Evolutionary conservation across 2,113 vertebrate species (phyloP).

Genomic region (Gasterosteus aculeatus): DNA sequence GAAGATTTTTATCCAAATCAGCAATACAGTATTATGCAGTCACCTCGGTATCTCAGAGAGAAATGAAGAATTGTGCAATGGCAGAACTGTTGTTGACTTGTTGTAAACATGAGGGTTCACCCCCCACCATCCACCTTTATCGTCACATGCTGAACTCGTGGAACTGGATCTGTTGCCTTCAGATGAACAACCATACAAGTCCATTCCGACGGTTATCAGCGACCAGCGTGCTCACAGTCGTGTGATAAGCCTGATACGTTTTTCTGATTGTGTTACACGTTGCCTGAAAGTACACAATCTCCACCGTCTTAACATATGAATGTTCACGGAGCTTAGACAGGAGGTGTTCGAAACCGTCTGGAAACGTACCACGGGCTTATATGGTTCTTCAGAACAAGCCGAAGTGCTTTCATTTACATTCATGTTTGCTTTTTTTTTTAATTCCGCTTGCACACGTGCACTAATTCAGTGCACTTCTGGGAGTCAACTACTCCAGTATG

Average conservation of each 20-base stretch:
- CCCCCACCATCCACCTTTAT: conserved; percentile 31
- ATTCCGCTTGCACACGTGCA: conserved; percentile 33
- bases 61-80: conserved; percentile 61
- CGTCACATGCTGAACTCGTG: conserved; percentile 31
- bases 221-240: conserved; percentile 24
- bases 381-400: conserved; percentile 47
- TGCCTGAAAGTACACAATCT: conserved; percentile 63
- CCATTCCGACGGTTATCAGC: conserved; percentile 27
- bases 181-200: conserved; percentile 47
- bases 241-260: conserved; percentile 24
- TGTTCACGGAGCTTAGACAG: conserved; percentile 65
- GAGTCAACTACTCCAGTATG: background rate
- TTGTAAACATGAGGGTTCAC: conserved; percentile 42
- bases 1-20: conserved; percentile 69
- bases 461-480: conserved; percentile 9
- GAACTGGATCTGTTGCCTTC: conserved; percentile 55
- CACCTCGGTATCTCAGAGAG: conserved; percentile 70
- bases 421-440: background rate
- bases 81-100: conserved; percentile 48
- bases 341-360: conserved; percentile 31
- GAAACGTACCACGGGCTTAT: conserved; percentile 38
- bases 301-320: conserved; percentile 70
- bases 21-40: conserved; percentile 81
- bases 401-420: conserved; percentile 15
- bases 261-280: conserved; percentile 42